Conservation (phyloP, 2,113 vertebrate genomes). For the Oenanthe oenanthe region DNA sequence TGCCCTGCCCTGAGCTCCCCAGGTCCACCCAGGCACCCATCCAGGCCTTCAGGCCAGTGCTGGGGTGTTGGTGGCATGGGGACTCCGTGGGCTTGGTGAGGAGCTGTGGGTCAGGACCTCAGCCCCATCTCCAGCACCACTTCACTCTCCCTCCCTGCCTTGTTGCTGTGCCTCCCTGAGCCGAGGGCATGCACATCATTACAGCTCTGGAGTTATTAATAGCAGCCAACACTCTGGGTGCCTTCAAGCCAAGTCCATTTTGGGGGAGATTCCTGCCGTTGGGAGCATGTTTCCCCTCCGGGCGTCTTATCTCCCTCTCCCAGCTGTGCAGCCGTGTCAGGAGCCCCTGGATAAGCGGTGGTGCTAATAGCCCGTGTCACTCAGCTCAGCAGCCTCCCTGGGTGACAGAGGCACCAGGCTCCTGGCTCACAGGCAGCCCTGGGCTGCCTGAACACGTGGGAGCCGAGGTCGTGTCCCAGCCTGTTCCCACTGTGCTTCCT, state of each 20-base stretch:
- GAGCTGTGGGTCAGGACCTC: not conserved
- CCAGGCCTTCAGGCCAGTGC: not conserved
- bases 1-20: not conserved
- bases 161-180: not conserved
- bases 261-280: slow-evolving; percentile 21
- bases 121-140: rapidly evolving
- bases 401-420: not conserved
- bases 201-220: not conserved
- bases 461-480: not conserved
- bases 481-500: not conserved
- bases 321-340: not conserved
- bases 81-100: not conserved
- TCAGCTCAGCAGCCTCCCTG: rapidly evolving
- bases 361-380: not conserved
- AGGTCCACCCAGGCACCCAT: not conserved
- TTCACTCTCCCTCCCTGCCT: not conserved
- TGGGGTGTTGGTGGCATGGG: rapidly evolving
- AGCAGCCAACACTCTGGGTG: not conserved
- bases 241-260: not conserved
- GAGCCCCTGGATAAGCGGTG: not conserved
- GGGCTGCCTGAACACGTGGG: not conserved
- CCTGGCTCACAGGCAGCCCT: not conserved
- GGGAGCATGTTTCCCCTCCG: not conserved
- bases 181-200: rapidly evolving
- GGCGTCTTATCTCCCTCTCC: not conserved